These are phyloP conservation scores for Metacarcinus magister DNA, from an alignment of 2,888 invertebrate species.

Conservation along the genomic window DNA sequence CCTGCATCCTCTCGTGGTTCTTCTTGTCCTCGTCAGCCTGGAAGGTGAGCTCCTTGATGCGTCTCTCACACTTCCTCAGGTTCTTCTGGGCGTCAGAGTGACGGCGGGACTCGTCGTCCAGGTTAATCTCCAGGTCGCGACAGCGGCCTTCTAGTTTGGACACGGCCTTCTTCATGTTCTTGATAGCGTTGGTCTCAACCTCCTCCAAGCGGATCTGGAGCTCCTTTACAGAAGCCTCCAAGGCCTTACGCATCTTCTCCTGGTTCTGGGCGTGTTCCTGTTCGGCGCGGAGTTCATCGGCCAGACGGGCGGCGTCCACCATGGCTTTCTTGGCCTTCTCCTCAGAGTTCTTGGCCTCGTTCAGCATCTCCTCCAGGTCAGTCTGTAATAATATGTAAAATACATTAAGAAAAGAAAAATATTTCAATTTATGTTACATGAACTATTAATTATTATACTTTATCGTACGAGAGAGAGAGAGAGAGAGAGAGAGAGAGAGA, in stretches of 20 bases:
- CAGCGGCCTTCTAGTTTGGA: constrained; percentile 70
- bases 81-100: constrained; percentile 87
- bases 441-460: not conserved
- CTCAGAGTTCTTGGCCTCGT: constrained; percentile 86
- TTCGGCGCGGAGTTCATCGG: constrained; percentile 99
- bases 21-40: constrained; percentile 99
- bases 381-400: constrained; percentile 84
- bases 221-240: constrained; percentile 87
- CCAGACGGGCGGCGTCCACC: constrained; percentile 89
- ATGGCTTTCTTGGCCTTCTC: constrained; percentile 86
- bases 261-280: constrained; percentile 94
- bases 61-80: constrained; percentile 86
- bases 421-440: not conserved
- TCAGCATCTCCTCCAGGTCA: constrained; percentile 86
- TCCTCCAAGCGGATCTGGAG: constrained; percentile 85
- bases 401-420: not conserved
- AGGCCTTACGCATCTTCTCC: constrained; percentile 86
- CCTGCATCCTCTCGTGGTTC: constrained; percentile 99
- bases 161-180: constrained; percentile 73
- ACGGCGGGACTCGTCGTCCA: constrained; percentile 87
- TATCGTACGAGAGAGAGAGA: not conserved
- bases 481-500: not conserved
- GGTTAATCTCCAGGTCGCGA: constrained; percentile 82
- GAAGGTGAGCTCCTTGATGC: constrained; percentile 85
- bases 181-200: constrained; percentile 68